Evolutionary conservation across 1,140 invertebrate species (phyloP).

Genomic region (Papilio glaucus): DNA sequence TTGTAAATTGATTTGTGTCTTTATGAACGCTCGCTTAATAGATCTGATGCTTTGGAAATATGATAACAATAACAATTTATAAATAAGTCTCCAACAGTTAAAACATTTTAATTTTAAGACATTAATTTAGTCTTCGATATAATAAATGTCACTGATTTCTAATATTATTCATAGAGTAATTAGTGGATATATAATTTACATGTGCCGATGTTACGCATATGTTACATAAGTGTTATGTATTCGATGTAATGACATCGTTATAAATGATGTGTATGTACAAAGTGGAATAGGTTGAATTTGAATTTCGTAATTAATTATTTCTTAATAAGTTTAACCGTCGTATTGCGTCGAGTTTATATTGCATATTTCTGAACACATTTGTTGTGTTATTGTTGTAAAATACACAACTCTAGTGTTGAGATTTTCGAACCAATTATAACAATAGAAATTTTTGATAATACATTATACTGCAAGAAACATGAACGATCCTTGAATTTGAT

Average conservation of each 20-base stretch:
- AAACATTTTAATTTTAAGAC: no score
- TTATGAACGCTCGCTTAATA: neutral
- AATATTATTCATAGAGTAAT: conserved; percentile 21
- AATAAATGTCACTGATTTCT: conserved; percentile 1
- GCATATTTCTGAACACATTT: neutral
- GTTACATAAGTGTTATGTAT: conserved; percentile 8
- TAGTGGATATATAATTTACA: conserved; percentile 1
- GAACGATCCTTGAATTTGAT: neutral
- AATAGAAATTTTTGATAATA: no score
- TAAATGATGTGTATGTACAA: neutral
- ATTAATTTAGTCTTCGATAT: neutral
- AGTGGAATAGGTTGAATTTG: neutral
- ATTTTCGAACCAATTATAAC: no score
- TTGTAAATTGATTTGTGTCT: conserved; percentile 9
- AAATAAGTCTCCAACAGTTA: no score
- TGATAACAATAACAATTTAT: no score
- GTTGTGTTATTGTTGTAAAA: no score
- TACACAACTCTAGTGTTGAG: no score
- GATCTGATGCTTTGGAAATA: neutral
- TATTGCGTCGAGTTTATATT: neutral
- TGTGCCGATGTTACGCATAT: neutral
- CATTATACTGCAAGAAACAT: no score
- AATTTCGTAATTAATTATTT: neutral
- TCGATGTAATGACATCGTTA: neutral
- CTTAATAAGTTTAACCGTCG: neutral